These are phyloP conservation scores for Ceyx cyanopectus DNA, from an alignment of 2,113 vertebrate genomes.

Conservation along the genomic window DNA sequence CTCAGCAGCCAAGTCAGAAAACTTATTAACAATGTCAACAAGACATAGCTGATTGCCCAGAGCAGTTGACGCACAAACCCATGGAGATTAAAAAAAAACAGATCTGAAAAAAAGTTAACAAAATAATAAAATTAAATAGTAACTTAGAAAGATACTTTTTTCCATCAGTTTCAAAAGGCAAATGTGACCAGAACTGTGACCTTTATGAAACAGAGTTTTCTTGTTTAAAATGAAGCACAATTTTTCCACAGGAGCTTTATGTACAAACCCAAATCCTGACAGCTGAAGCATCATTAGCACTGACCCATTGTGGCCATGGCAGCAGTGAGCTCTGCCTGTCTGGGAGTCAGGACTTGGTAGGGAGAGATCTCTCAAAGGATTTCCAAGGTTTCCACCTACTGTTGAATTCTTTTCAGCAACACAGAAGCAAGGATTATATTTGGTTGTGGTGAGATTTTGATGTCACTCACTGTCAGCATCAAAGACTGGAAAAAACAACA, in stretches of 20 bases:
- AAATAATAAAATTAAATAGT: background rate
- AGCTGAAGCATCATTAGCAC: background rate
- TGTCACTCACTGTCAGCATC: slow-evolving; percentile 23
- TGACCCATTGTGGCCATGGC: background rate
- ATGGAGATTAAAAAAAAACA: background rate
- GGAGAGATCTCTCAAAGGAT: slow-evolving; percentile 34
- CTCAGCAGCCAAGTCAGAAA: slow-evolving; percentile 60
- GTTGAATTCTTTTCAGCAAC: slow-evolving; percentile 7
- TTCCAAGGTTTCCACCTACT: slow-evolving; percentile 51
- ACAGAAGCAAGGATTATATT: background rate
- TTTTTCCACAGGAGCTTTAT: slow-evolving; percentile 43
- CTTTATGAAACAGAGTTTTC: slow-evolving; percentile 57
- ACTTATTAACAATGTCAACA: slow-evolving; percentile 46
- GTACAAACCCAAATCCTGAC: slow-evolving; percentile 11
- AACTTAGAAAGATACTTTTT: slow-evolving; percentile 18
- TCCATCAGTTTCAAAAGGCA: slow-evolving; percentile 28
- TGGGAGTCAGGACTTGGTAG: background rate
- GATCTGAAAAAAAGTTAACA: background rate
- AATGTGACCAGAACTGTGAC: slow-evolving; percentile 37
- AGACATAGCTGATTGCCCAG: slow-evolving; percentile 32
- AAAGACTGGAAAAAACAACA: slow-evolving; percentile 12
- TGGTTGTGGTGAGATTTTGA: background rate
- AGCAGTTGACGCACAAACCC: slow-evolving; percentile 49
- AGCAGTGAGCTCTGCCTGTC: background rate
- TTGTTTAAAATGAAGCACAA: slow-evolving; percentile 24